These are phyloP conservation scores for Euclidia mi DNA, from an alignment of 2,888 invertebrate genomes.

Conservation along the genomic window DNA sequence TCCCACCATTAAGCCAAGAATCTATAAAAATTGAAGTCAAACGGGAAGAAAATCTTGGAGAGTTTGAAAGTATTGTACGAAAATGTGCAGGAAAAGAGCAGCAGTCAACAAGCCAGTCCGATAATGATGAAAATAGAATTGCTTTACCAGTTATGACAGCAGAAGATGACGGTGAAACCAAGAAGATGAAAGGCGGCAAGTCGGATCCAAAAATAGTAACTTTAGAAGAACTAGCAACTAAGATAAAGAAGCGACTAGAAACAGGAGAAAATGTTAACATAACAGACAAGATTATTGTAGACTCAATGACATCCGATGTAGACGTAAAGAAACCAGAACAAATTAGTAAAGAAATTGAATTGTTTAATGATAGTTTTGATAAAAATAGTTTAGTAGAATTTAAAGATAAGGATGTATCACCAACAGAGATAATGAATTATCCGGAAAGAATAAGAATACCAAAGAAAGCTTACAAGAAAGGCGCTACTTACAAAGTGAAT, in stretches of 20 bases:
- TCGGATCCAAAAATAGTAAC: slow-evolving; percentile 69
- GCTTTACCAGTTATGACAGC: slow-evolving; percentile 22
- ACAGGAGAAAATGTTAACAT: slow-evolving; percentile 71
- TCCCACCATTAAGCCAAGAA: slow-evolving; percentile 78
- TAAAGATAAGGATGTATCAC: slow-evolving; percentile 61
- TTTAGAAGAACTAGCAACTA: slow-evolving; percentile 76
- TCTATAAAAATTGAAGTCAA: slow-evolving; percentile 77
- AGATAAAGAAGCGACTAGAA: slow-evolving; percentile 75
- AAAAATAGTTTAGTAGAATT: slow-evolving; percentile 58
- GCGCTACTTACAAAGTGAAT: slow-evolving; percentile 93
- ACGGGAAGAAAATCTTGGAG: slow-evolving; percentile 73
- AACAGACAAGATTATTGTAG: slow-evolving; percentile 76
- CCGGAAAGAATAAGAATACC: slow-evolving; percentile 93
- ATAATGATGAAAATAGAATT: slow-evolving; percentile 21
- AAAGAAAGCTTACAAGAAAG: slow-evolving; percentile 90
- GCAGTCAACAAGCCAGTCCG: slow-evolving; percentile 7
- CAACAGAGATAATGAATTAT: slow-evolving; percentile 75
- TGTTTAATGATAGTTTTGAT: slow-evolving; percentile 52
- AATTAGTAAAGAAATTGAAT: slow-evolving; percentile 64
- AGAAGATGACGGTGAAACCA: slow-evolving; percentile 17
- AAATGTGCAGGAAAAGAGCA: slow-evolving; percentile 74
- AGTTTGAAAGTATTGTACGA: slow-evolving; percentile 85
- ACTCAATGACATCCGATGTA: slow-evolving; percentile 55
- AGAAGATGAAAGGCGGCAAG: slow-evolving; percentile 32
- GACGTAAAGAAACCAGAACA: slow-evolving; percentile 47